These are phyloP conservation scores for Epinotia nisella DNA, from an alignment of 2,888 invertebrate species.

Conservation along the genomic window DNA sequence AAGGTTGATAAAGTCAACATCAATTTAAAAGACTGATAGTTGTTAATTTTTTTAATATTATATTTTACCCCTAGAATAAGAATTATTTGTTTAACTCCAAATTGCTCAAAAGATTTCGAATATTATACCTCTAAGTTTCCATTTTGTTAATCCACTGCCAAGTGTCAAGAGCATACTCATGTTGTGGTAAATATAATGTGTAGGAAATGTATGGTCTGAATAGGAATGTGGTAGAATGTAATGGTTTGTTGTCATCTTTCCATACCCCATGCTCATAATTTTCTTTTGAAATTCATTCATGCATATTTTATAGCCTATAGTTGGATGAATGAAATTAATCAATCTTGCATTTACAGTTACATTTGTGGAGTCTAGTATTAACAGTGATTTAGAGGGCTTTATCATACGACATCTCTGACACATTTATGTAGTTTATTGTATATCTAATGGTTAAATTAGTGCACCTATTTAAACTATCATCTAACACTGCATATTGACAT, in stretches of 20 bases:
- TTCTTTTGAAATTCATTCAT: constrained; percentile 20
- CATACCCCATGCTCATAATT: not conserved
- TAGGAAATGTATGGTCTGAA: constrained; percentile 54
- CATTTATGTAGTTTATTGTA: constrained; percentile 47
- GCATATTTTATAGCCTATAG: constrained; percentile 1
- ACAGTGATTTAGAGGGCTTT: constrained; percentile 20
- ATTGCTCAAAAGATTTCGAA: constrained; percentile 78
- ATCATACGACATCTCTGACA: constrained; percentile 28
- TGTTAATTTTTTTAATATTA: constrained; percentile 83
- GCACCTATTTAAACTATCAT: constrained; percentile 48
- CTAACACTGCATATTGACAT: constrained; percentile 45
- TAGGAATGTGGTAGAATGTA: constrained; percentile 28
- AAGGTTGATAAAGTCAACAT: constrained; percentile 82
- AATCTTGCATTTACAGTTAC: constrained; percentile 4
- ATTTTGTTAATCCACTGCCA: constrained; percentile 68
- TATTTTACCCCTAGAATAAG: constrained; percentile 84
- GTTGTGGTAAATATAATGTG: constrained; percentile 47
- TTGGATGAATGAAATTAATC: constrained; percentile 1
- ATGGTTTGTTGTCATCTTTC: constrained; percentile 17
- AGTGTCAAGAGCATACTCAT: constrained; percentile 50
- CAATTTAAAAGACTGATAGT: constrained; percentile 86
- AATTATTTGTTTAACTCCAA: constrained; percentile 78
- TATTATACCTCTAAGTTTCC: constrained; percentile 61
- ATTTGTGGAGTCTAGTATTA: constrained; percentile 1
- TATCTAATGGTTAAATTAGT: constrained; percentile 47